phyloP scores from a whole-genome alignment of 2,797 vertebrate genomes.

The Danio tinwini region DNA sequence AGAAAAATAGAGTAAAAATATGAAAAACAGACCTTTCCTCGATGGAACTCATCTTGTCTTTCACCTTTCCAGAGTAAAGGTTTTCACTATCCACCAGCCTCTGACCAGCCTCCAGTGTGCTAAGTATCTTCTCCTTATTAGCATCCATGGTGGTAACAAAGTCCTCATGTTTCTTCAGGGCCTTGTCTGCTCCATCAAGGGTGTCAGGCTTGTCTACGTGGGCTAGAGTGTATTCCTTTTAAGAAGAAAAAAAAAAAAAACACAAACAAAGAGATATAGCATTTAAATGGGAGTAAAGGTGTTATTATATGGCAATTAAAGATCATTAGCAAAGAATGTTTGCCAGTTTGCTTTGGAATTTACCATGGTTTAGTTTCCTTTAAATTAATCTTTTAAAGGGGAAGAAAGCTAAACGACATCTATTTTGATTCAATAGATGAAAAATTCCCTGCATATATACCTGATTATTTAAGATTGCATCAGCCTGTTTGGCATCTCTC shows the following conservation, averaged over 20 bases:
- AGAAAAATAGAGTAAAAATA: not conserved
- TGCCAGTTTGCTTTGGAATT: not conserved
- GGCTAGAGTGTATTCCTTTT: conserved; percentile 91
- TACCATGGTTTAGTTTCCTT: not conserved
- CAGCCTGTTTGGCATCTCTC: conserved; percentile 89
- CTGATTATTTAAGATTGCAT: conserved; percentile 93
- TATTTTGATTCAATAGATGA: not conserved
- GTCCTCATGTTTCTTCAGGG: conserved; percentile 91
- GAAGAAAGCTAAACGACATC: not conserved
- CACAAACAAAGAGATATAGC: not conserved
- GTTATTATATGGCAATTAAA: not conserved
- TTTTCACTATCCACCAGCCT: conserved; percentile 85
- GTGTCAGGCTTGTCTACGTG: conserved; percentile 87
- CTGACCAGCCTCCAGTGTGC: conserved; percentile 79
- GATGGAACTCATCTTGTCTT: conserved; percentile 86
- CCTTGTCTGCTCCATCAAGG: conserved; percentile 85
- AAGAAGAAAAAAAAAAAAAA: conserved; percentile 6
- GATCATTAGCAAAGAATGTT: not conserved
- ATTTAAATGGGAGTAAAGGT: not conserved
- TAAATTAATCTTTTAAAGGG: not conserved
- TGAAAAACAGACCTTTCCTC: conserved; percentile 80
- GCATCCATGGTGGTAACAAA: conserved; percentile 86
- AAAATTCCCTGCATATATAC: conserved; percentile 68
- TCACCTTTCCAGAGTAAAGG: conserved; percentile 85
- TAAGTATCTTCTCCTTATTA: conserved; percentile 88